A percentile compares a stretch with the other conserved stretches of the same genome.
Evolutionary conservation across 2,797 vertebrate genomes (phyloP).

Genomic region (Threskiornis aethiopicus): DNA sequence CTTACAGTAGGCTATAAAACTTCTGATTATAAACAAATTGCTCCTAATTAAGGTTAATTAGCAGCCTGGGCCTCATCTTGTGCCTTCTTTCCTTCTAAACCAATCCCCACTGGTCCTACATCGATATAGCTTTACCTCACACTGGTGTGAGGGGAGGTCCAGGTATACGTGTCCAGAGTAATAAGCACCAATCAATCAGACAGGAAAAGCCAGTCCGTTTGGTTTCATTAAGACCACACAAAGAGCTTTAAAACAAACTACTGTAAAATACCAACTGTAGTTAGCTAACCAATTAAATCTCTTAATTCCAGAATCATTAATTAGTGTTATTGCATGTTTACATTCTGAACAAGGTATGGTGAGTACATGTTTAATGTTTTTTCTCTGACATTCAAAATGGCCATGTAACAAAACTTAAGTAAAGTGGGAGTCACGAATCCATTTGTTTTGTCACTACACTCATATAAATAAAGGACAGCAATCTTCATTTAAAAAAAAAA

Average conservation of each 20-base stretch:
- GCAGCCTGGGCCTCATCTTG: not conserved
- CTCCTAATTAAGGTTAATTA: not conserved
- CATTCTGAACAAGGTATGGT: not conserved
- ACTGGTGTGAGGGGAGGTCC: not conserved
- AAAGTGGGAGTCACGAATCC: not conserved
- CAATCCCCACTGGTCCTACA: not conserved
- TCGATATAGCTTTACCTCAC: not conserved
- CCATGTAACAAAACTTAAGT: not conserved
- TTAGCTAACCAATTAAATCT: not conserved
- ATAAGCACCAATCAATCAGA: not conserved
- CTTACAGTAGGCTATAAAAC: not conserved
- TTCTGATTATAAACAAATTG: not conserved
- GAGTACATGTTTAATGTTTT: not conserved
- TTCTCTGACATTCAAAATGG: not conserved
- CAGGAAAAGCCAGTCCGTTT: not conserved
- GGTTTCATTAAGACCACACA: not conserved
- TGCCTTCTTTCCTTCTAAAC: not conserved
- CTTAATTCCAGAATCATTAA: not conserved
- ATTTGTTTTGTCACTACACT: not conserved
- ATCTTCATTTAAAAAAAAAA: not conserved
- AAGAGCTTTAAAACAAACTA: not conserved
- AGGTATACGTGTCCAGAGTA: fast-evolving
- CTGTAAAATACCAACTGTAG: not conserved
- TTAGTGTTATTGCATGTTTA: not conserved
- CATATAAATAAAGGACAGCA: not conserved